Percentiles rank a stretch among this genome's conserved stretches.
Conservation (phyloP, 2,113 vertebrate species). For the Steatornis caripensis region DNA sequence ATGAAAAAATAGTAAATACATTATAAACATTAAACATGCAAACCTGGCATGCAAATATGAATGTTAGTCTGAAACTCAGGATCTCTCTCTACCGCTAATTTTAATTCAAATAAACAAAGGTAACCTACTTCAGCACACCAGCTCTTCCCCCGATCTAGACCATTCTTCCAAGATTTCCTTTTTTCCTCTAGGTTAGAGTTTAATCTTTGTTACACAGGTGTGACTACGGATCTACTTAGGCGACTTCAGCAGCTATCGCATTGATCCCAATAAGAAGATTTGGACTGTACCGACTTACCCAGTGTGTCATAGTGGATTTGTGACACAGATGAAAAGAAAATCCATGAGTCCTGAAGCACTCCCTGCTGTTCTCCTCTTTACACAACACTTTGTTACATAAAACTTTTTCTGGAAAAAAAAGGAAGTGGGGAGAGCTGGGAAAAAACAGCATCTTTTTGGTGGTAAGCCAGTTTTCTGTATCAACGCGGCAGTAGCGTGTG, state of each 20-base stretch:
- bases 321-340: not conserved
- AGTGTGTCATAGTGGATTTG: not conserved
- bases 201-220: not conserved
- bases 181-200: not conserved
- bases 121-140: not conserved
- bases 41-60: not conserved
- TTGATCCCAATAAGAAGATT: not conserved
- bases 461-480: conserved; percentile 34
- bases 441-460: conserved; percentile 30
- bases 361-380: conserved; percentile 31
- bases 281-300: not conserved
- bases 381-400: conserved; percentile 39
- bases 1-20: not conserved
- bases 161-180: not conserved
- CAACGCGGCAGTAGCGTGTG: conserved; percentile 17
- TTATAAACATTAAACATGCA: not conserved
- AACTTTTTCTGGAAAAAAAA: not conserved
- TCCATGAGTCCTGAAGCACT: not conserved
- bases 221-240: not conserved
- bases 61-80: not conserved
- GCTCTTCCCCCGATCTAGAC: not conserved
- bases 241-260: not conserved
- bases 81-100: not conserved
- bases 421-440: not conserved
- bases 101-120: not conserved